Evolutionary conservation across 1,140 invertebrate genomes (phyloP).

Genomic region (Drosophila baimaii): DNA sequence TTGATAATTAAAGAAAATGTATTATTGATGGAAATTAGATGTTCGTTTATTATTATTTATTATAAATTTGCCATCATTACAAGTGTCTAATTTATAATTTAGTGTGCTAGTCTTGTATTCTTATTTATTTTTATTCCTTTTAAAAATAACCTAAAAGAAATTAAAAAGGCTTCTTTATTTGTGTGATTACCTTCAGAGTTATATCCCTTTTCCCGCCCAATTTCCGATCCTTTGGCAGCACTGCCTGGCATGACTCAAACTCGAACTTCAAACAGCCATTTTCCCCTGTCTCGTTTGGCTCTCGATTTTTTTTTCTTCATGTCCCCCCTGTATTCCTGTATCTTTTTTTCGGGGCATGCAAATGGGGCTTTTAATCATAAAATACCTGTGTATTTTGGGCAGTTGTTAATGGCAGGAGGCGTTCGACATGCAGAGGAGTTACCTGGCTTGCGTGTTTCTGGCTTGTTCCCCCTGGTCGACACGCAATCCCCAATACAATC

Average conservation of each 20-base stretch:
- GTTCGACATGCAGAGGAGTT: slow-evolving; percentile 18
- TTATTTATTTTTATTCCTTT: no score
- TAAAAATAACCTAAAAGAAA: no score
- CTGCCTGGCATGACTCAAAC: slow-evolving; percentile 62
- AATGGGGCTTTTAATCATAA: slow-evolving; percentile 74
- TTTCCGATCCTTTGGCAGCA: background rate
- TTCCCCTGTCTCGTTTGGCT: background rate
- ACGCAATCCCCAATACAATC: slow-evolving; percentile 55
- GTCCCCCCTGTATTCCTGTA: background rate
- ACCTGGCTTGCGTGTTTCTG: slow-evolving; percentile 65
- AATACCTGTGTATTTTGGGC: slow-evolving; percentile 73
- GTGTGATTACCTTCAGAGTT: background rate
- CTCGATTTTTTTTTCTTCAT: background rate
- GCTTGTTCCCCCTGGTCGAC: slow-evolving; percentile 54
- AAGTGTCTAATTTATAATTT: no score
- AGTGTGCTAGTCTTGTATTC: no score
- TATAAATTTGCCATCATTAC: no score
- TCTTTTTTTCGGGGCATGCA: slow-evolving; percentile 56
- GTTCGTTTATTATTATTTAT: no score
- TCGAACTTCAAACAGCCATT: slow-evolving; percentile 48
- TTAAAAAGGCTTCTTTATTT: background rate
- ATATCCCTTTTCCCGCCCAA: background rate
- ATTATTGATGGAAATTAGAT: no score
- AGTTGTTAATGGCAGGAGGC: slow-evolving; percentile 75
- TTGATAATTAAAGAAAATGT: no score